Conservation (phyloP, 2,888 invertebrate genomes). For the Hirtodrosophila trivittata region DNA sequence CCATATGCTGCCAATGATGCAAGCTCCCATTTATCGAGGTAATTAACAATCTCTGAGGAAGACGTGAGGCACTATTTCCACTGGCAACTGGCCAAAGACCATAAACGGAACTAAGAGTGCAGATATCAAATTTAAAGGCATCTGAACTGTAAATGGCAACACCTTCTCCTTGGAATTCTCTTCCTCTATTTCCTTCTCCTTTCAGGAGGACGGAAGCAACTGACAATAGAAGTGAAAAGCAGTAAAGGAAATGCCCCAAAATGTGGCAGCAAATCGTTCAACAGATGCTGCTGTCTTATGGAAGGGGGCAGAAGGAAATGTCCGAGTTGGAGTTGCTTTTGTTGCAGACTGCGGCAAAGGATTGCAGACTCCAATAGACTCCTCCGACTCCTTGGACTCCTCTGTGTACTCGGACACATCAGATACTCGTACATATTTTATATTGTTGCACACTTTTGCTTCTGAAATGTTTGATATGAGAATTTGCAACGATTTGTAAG, state of each 20-base stretch:
- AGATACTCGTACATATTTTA: conserved; percentile 35
- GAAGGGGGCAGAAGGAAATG: conserved; percentile 6
- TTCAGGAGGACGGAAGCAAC: conserved; percentile 24
- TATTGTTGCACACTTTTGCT: conserved; percentile 40
- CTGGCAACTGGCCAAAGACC: conserved; percentile 37
- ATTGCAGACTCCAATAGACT: conserved; percentile 25
- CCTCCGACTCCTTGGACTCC: no score
- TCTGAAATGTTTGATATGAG: background rate
- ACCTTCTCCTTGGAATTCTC: no score
- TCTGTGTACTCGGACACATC: conserved; percentile 17
- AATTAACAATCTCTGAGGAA: conserved; percentile 56
- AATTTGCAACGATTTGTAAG: conserved; percentile 51
- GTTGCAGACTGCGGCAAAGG: conserved; percentile 41
- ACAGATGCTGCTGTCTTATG: conserved; percentile 27
- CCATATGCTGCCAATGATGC: conserved; percentile 37
- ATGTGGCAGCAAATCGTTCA: conserved; percentile 52
- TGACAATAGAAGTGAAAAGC: conserved; percentile 39
- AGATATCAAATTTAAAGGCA: conserved; percentile 41
- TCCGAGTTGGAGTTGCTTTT: conserved; percentile 29
- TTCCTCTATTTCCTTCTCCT: no score
- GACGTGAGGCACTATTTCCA: conserved; percentile 53
- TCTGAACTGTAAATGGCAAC: conserved; percentile 45
- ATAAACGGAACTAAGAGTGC: no score
- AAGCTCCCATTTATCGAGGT: conserved; percentile 68
- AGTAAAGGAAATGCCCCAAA: conserved; percentile 50